Base-by-base conservation (phyloP, 2,113 vertebrate genomes). In the Cryptoleucopteryx plumbea region DNA sequence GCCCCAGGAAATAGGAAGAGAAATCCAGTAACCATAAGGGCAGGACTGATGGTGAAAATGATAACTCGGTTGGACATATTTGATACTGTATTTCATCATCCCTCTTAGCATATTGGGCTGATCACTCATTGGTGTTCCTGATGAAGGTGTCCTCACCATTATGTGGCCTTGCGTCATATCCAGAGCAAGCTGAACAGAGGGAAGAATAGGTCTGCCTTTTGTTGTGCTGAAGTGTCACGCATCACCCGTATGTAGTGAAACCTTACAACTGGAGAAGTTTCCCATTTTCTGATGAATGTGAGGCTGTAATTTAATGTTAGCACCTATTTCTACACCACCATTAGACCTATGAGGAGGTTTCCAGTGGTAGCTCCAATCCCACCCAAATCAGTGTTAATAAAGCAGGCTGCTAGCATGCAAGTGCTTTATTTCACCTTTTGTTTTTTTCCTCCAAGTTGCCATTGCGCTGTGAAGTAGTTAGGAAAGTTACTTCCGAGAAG, bases 141-240 rank as follows among this genome's bases (percentile, higher is more conserved):
- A 42, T 13, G 29, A 21, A 29, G 75, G 22, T 11, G 34, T 80
- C 11, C 27, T 47, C 10, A 13, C 14, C 6, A 1, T 47, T 34
- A 21, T 3, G 19, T 16, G 29, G 29, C 23, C 12, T 71, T 47
- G 22, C 27, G 7, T 71, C 40, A 7, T 6, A 36, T 32, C 18
- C 19, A 11, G n/a, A 47, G 47, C 3, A 16, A 29, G 40, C 6
- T 43, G 63, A 52, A 61, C n/a, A 0, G 2, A 22, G n/a, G 19
- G 10, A 31, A 8, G 11, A 67, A 59, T 7, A 9, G 13, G 19
- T 42, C 62, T 45, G 26, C 26, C 7, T 32, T 21, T 6, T 20
- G 15, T 26, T 16, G 25, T 16, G 43, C 42, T 2, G 0, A 43
- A 31, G 21, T 61, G 17, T 11, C 27, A 26, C 1, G 2, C 21